Evolutionary conservation across 2,888 invertebrate species (phyloP).

Genomic region (Athrips mouffetella): DNA sequence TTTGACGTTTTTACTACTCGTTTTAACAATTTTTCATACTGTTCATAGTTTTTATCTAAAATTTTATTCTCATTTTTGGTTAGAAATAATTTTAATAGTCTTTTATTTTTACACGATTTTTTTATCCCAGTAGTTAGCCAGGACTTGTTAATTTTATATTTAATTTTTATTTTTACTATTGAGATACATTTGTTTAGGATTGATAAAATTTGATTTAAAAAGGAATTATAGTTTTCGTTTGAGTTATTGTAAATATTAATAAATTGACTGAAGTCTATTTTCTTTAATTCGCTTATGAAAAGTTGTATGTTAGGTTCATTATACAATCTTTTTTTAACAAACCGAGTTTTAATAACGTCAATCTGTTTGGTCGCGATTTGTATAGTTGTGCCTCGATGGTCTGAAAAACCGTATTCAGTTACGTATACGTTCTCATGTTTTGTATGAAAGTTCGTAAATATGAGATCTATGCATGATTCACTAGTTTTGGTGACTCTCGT

Average conservation of each 20-base stretch:
- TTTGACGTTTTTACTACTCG: not conserved
- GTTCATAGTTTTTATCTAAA: not conserved
- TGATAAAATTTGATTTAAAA: not conserved
- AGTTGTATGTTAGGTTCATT: not conserved
- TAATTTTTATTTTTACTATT: conserved; percentile 8
- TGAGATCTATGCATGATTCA: not conserved
- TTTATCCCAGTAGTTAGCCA: conserved; percentile 11
- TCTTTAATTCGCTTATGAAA: not conserved
- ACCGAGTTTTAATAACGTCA: not conserved
- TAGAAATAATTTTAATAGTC: not conserved
- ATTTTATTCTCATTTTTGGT: not conserved
- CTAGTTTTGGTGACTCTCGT: not conserved
- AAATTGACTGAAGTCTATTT: not conserved
- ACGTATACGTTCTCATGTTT: not conserved
- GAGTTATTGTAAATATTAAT: not conserved
- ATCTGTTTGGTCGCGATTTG: not conserved
- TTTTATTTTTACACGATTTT: conserved; percentile 4
- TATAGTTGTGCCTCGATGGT: not conserved
- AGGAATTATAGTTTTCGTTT: conserved; percentile 3
- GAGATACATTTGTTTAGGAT: conserved; percentile 3
- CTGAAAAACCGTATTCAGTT: conserved; percentile 1
- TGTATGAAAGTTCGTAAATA: not conserved
- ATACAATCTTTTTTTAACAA: not conserved
- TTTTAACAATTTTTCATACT: conserved; percentile 9
- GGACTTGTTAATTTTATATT: not conserved